Conservation (phyloP, 2,113 vertebrate genomes). For the Poeciliopsis prolifica region DNA sequence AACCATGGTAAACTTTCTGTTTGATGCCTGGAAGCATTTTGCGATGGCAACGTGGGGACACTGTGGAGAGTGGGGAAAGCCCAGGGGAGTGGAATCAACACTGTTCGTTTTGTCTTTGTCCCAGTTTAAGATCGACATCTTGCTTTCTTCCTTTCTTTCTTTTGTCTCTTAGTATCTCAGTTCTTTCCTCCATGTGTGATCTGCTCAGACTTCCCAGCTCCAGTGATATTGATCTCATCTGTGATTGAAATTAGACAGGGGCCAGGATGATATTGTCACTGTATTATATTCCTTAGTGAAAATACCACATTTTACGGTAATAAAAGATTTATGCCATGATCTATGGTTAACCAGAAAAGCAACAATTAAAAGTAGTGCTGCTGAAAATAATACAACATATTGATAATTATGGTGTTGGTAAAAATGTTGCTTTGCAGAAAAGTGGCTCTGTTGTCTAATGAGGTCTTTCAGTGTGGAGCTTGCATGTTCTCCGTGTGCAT, state of each 20-base stretch:
- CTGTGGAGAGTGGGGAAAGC: conserved; percentile 65
- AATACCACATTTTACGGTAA: neutral
- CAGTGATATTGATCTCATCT: conserved; percentile 7
- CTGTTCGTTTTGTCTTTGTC: conserved; percentile 77
- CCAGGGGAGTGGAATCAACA: conserved; percentile 57
- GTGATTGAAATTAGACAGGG: conserved; percentile 20
- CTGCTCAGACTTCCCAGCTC: conserved; percentile 41
- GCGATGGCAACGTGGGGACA: conserved; percentile 67
- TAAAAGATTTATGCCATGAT: neutral
- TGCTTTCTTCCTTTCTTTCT: conserved; percentile 40
- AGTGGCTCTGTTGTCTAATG: too few relatives aligned
- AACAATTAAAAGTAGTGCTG: neutral
- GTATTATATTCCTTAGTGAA: neutral
- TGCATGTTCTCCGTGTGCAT: too few relatives aligned
- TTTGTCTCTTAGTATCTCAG: conserved; percentile 28
- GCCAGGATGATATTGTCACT: neutral
- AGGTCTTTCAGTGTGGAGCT: too few relatives aligned
- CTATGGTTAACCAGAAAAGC: neutral
- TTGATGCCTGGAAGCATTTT: conserved; percentile 76
- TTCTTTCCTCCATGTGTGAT: conserved; percentile 54
- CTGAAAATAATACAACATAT: neutral
- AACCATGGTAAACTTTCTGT: conserved; percentile 77
- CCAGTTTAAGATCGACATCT: conserved; percentile 71
- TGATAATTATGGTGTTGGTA: neutral
- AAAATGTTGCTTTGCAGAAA: too few relatives aligned